These are phyloP conservation scores for Hylaeus volcanicus DNA, from an alignment of 1,140 invertebrate species.

Conservation along the genomic window DNA sequence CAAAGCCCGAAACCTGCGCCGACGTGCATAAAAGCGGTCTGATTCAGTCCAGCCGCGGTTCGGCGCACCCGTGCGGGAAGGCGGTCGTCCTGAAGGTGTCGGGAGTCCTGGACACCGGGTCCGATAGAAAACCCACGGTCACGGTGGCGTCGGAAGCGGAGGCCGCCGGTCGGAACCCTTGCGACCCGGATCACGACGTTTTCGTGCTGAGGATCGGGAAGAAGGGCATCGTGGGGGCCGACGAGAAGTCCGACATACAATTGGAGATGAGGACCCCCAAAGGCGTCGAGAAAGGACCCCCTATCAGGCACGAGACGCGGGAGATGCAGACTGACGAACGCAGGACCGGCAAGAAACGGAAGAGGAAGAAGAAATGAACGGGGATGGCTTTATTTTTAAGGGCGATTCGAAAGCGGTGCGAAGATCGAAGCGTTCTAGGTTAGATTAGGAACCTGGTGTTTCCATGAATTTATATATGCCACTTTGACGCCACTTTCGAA, in stretches of 20 bases:
- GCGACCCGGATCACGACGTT: constrained; percentile 70
- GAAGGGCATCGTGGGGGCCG: constrained; percentile 74
- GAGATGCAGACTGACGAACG: constrained; percentile 74
- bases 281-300: constrained; percentile 69
- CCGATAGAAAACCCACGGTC: constrained; percentile 60
- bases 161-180: background rate
- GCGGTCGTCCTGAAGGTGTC: constrained; percentile 76
- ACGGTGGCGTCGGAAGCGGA: constrained; percentile 65
- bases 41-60: constrained; percentile 66
- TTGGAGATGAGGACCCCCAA: constrained; percentile 78
- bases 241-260: constrained; percentile 77
- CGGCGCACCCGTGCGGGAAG: constrained; percentile 68
- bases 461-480: too few species aligned
- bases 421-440: too few species aligned
- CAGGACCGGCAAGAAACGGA: constrained; percentile 7
- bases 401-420: too few species aligned
- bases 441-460: too few species aligned
- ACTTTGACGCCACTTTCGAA: too few species aligned
- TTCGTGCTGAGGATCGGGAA: constrained; percentile 78
- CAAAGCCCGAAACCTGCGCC: background rate
- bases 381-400: too few species aligned
- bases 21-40: constrained; percentile 11
- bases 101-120: constrained; percentile 59
- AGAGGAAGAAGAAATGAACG: constrained; percentile 27
- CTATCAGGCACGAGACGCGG: constrained; percentile 74